Conservation (phyloP, 2,888 invertebrate genomes). For the Himalopsyche japonica region DNA sequence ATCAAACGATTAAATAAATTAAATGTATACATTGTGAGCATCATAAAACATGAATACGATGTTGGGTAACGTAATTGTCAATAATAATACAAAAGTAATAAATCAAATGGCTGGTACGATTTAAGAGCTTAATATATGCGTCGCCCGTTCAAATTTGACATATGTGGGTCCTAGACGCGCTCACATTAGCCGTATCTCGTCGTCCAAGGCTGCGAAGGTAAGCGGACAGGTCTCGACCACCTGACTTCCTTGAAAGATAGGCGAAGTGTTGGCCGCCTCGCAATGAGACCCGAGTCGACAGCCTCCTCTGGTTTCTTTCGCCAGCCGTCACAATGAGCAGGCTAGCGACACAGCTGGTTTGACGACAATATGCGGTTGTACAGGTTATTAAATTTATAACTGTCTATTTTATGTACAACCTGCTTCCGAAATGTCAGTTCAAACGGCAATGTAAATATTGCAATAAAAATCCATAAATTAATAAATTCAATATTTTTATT, state of each 20-base stretch:
- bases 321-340: not conserved
- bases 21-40: no score
- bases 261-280: not conserved
- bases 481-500: no score
- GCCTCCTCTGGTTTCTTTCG: not conserved
- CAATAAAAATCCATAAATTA: not conserved
- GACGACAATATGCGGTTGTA: not conserved
- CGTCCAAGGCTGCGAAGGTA: not conserved
- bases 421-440: not conserved
- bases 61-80: no score
- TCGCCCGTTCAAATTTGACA: not conserved
- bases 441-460: not conserved
- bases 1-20: no score
- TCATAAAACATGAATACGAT: no score
- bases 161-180: not conserved
- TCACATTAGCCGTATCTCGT: not conserved
- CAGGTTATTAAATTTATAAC: not conserved
- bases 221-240: not conserved
- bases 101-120: not conserved
- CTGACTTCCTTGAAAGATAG: not conserved
- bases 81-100: not conserved
- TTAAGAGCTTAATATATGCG: not conserved
- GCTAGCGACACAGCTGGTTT: not conserved
- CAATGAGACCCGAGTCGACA: not conserved
- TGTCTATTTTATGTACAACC: not conserved